These are phyloP conservation scores for Anas platyrhynchos DNA, from an alignment of 2,113 vertebrate species.

Conservation along the genomic window DNA sequence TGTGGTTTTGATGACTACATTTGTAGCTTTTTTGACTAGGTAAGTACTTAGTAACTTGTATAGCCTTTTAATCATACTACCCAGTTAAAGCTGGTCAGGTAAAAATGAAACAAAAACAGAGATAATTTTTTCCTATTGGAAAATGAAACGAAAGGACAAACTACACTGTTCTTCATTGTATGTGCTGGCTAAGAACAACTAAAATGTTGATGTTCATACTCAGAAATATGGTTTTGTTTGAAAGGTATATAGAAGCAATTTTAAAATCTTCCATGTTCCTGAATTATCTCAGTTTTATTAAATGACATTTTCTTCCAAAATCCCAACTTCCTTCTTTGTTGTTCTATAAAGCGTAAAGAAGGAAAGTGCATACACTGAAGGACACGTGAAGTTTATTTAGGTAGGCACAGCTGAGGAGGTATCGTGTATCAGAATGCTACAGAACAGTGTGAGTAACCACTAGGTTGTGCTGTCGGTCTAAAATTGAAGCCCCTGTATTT, in stretches of 20 bases:
- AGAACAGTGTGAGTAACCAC: slow-evolving; percentile 38
- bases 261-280: background rate
- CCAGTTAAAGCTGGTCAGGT: background rate
- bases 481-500: background rate
- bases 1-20: background rate
- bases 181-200: background rate
- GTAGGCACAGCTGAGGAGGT: background rate
- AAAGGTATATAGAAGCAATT: background rate
- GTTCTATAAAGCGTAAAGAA: background rate
- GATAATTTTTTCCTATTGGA: background rate
- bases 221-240: background rate
- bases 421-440: background rate
- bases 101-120: background rate
- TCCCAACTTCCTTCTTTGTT: background rate
- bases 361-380: background rate
- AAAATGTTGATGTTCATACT: background rate
- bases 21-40: background rate
- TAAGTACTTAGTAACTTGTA: background rate
- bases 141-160: background rate
- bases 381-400: background rate
- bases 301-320: background rate
- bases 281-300: background rate
- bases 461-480: slow-evolving; percentile 73
- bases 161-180: background rate
- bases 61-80: background rate